These are phyloP conservation scores for Diogma glabrata DNA, from an alignment of 2,888 invertebrate genomes.

Conservation along the genomic window DNA sequence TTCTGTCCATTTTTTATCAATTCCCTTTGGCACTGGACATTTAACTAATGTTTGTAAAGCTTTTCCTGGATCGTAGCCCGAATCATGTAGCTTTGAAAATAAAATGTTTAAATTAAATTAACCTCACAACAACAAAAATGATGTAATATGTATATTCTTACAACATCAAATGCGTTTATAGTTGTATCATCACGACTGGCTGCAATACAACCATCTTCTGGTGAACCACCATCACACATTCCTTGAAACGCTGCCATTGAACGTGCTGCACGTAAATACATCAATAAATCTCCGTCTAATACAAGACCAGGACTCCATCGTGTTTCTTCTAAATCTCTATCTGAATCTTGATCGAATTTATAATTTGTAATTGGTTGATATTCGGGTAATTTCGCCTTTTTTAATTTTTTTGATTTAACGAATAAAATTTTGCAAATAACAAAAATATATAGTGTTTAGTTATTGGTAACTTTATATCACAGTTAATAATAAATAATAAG, in stretches of 20 bases:
- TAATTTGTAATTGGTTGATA: conserved; percentile 40
- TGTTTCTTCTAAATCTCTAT: conserved; percentile 62
- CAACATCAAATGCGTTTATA: conserved; percentile 90
- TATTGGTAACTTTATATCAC: too few species aligned
- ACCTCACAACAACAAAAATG: background rate
- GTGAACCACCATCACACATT: conserved; percentile 96
- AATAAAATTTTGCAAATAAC: too few species aligned
- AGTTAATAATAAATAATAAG: too few species aligned
- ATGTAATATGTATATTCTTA: too few species aligned
- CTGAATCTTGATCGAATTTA: conserved; percentile 38
- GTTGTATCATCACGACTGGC: conserved; percentile 96
- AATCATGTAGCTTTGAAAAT: conserved; percentile 70
- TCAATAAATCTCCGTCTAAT: conserved; percentile 87
- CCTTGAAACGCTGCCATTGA: conserved; percentile 97
- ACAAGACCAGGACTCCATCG: conserved; percentile 92
- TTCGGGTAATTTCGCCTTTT: conserved; percentile 39
- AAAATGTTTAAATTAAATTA: background rate
- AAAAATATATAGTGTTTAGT: too few species aligned
- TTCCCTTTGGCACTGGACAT: conserved; percentile 92
- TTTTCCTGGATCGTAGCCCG: conserved; percentile 91
- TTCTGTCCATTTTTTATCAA: conserved; percentile 96
- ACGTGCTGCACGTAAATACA: conserved; percentile 93
- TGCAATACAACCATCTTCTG: conserved; percentile 93
- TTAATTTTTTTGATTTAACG: too few species aligned
- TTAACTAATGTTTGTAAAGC: conserved; percentile 94